These are phyloP conservation scores for Chaenodraco wilsoni DNA, from an alignment of 2,797 vertebrate species.

Conservation along the genomic window DNA sequence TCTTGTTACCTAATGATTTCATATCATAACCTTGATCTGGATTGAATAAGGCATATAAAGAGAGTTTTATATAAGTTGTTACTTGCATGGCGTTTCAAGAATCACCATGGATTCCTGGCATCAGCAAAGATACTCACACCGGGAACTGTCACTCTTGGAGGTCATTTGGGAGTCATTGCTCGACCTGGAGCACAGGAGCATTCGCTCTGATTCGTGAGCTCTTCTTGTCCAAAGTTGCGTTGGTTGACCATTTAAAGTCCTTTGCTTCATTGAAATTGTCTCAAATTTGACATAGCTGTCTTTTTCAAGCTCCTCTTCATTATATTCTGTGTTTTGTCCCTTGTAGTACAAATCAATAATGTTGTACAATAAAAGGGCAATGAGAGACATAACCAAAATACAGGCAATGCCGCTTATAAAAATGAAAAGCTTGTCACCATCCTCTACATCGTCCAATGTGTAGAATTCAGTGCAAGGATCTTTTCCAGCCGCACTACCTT, in stretches of 20 bases:
- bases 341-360: conserved; percentile 88
- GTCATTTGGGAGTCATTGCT: conserved; percentile 94
- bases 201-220: conserved; percentile 89
- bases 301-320: conserved; percentile 88
- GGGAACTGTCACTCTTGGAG: conserved; percentile 89
- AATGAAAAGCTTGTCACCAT: conserved; percentile 79
- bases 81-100: conserved; percentile 23
- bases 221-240: conserved; percentile 90
- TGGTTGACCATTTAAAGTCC: conserved; percentile 74
- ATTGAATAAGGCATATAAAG: conserved; percentile 59
- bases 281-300: conserved; percentile 98
- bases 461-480: conserved; percentile 93
- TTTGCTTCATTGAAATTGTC: conserved; percentile 90
- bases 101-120: conserved; percentile 20
- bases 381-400: conserved; percentile 85
- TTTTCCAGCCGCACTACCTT: conserved; percentile 82
- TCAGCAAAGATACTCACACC: conserved; percentile 89
- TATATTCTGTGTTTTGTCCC: conserved; percentile 63
- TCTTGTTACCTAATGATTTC: neutral
- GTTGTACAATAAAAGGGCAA: conserved; percentile 92
- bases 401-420: conserved; percentile 86
- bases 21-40: conserved; percentile 30
- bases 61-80: conserved; percentile 29
- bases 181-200: conserved; percentile 91
- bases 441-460: conserved; percentile 77